Evolutionary conservation across 2,797 vertebrate genomes (phyloP).

Genomic region (Chelidonichthys spinosus): DNA sequence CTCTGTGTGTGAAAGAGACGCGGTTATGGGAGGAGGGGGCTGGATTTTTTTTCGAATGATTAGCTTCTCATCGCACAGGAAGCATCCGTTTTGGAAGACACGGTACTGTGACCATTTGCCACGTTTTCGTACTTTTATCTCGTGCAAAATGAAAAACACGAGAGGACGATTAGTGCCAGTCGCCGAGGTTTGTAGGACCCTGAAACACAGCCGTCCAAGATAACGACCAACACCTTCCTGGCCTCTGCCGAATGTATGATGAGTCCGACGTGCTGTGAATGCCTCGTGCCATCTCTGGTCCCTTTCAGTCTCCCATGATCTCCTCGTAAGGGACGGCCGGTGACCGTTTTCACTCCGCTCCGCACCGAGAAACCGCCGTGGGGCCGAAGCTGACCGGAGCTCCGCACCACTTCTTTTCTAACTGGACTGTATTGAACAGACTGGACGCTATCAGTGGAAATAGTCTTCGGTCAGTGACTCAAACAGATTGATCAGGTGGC

Average conservation of each 20-base stretch:
- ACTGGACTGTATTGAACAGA: constrained; percentile 52
- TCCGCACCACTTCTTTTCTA: constrained; percentile 45
- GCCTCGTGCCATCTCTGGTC: constrained; percentile 50
- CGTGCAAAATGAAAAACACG: constrained; percentile 28
- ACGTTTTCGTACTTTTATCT: constrained; percentile 54
- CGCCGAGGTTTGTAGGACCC: constrained; percentile 48
- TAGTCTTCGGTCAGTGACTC: constrained; percentile 47
- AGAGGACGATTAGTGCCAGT: constrained; percentile 48
- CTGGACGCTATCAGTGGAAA: constrained; percentile 48
- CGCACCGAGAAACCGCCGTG: constrained; percentile 27
- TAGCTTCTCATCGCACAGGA: constrained; percentile 26
- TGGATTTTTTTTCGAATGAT: constrained; percentile 8
- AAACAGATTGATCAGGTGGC: constrained; percentile 52
- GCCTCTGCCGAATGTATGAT: constrained; percentile 75
- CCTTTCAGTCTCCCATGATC: constrained; percentile 43
- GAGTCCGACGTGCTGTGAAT: constrained; percentile 70
- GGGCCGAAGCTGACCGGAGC: constrained; percentile 30
- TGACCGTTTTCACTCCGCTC: constrained; percentile 31
- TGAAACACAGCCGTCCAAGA: constrained; percentile 53
- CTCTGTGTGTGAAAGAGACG: constrained; percentile 43
- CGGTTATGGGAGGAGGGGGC: constrained; percentile 4
- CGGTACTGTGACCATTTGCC: constrained; percentile 69
- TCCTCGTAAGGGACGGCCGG: constrained; percentile 35
- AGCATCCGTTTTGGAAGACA: constrained; percentile 41
- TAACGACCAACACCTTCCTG: constrained; percentile 54